These are phyloP conservation scores for Poecile montanus DNA, from an alignment of 2,797 vertebrate species.

Conservation along the genomic window DNA sequence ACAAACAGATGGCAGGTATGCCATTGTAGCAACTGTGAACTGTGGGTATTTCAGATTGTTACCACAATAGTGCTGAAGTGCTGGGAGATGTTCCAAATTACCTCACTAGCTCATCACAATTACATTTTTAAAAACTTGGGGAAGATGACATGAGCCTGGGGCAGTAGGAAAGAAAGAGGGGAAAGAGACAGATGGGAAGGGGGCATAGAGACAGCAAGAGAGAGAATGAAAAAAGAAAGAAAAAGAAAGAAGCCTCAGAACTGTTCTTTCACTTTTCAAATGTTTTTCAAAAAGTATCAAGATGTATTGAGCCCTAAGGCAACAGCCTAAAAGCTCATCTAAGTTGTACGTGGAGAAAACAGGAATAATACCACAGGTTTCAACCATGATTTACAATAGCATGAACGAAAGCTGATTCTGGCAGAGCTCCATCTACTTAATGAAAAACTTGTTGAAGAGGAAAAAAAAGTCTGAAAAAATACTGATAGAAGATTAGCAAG, in stretches of 20 bases:
- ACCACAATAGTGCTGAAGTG: neutral
- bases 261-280: neutral
- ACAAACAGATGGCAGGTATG: neutral
- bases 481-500: conserved; percentile 23
- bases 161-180: neutral
- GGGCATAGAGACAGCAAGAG: accelerated
- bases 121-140: neutral
- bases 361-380: conserved; percentile 36
- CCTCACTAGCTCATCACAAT: neutral
- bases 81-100: neutral
- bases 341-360: neutral
- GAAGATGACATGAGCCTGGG: neutral
- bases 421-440: conserved; percentile 48
- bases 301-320: conserved; percentile 14
- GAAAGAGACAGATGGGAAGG: neutral
- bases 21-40: neutral
- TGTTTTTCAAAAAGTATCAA: conserved; percentile 21
- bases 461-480: neutral
- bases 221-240: neutral
- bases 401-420: conserved; percentile 47
- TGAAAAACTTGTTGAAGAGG: conserved; percentile 35
- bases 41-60: neutral
- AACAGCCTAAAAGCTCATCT: conserved; percentile 20
- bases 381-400: conserved; percentile 30
- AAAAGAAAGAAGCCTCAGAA: neutral